Evolutionary conservation across 1,140 invertebrate species (phyloP), one percentile per base, ranked within the genome.

Genomic region (Drosophila eugracilis): DNA sequence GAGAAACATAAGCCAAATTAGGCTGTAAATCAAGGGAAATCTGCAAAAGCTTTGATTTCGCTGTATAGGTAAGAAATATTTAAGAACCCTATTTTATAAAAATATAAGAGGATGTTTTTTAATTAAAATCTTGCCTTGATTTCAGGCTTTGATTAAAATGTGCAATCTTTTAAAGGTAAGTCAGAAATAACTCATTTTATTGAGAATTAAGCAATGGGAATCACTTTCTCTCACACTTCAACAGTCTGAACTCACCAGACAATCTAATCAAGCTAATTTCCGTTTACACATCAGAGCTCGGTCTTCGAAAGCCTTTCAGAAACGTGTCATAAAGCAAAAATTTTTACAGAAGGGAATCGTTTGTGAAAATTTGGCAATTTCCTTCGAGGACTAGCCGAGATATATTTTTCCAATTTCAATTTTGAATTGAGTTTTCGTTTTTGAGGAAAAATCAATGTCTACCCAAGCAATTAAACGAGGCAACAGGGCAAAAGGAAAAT

Each of bases 181-280:
- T 21, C 10, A n/a, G 5, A 21, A n/a, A 21, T n/a, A 37, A 12
- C 6, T 28, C 2, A 52, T 15, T 36, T 36, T 21, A 22, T 9
- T 37, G 21, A 6, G 21, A 6, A 50, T 14, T 36, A n/a, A 24
- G 12, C 12, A 28, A 39, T 37, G 12, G 3, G 22, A 24, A 34
- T 21, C 3, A 28, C 5, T 6, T 7, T n/a, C n/a, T n/a, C 45
- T 19, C 22, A 37, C 15, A 42, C 19, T 14, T 4, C 4, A 5
- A 10, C 22, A 32, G 65, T 71, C 67, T 71, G 24, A 48, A 57
- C 14, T 24, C 66, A 42, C 44, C 36, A 72, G 69, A 71, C 47
- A 59, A 47, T 50, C 66, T 73, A 72, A 72, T 72, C 45, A 60
- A 72, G 39, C 54, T 60, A 72, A 72, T 72, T 72, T 72, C 69